Base-by-base conservation (phyloP, 2,113 vertebrate species). In the Sphaerodactylus townsendi region DNA sequence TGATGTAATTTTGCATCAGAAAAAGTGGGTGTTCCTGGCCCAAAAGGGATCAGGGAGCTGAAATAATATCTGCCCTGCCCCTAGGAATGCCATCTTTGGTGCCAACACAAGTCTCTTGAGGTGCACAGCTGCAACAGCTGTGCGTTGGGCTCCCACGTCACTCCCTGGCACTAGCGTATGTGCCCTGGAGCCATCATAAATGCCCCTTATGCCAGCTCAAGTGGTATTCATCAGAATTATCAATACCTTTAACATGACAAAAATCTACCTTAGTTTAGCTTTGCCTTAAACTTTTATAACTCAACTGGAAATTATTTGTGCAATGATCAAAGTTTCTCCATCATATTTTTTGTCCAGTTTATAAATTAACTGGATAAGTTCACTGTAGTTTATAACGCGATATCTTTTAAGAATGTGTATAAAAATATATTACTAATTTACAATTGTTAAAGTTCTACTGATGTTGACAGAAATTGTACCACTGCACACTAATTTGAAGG, bases 291-390 rank as follows among this genome's bases (percentile, higher is more conserved):
- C 82, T 80, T 30, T 79, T 56, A 53, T 73, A 77, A 74, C 48
- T 68, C 84, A 83, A n/a, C 1, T 73, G 35, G 53, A 65, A 86
- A 65, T 46, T 50, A 28, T 62, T 35, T 65, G 84, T 56, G 64
- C 44, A 76, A 86, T 78, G 62, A 86, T 83, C 79, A 77, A 91
- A 69, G 56, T 69, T 87, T 84, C 79, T 87, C n/a, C 64, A 76
- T n/a, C 23, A 83, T 72, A 19, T 68, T 82, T 66, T 79, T 78
- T 28, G 77, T 84, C 56, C 66, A 76, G 72, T 80, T 19, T 86
- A 74, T 74, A 77, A 5, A 82, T 87, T 87, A 77, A 50, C 65
- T 62, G 23, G 74, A 83, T 84, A 77, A 64, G 33, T 1, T 64
- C 50, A 89, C 14, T 53, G 41, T 33, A 85, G 65, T 41, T 41